phyloP scores from a whole-genome alignment of 2,113 vertebrate species.

The Bujurquina vittata region DNA sequence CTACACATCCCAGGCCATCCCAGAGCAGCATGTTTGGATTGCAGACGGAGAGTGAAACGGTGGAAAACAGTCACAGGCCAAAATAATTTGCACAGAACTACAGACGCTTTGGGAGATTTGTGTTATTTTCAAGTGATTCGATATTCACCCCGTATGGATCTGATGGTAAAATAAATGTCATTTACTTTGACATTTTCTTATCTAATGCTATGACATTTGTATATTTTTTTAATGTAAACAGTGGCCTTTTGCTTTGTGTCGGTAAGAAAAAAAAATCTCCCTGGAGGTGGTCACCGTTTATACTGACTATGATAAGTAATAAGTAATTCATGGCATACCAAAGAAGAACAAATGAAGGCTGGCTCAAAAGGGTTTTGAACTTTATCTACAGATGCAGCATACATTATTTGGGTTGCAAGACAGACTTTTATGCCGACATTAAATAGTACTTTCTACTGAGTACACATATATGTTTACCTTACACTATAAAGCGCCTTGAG shows the following conservation, averaged over 20 bases:
- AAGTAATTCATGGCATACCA: not conserved
- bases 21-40: not conserved
- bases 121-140: fast-evolving
- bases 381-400: no score
- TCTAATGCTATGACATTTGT: not conserved
- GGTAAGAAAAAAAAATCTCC: not conserved
- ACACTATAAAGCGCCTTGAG: no score
- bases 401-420: no score
- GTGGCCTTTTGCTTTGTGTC: not conserved
- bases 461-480: no score
- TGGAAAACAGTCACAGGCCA: not conserved
- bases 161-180: not conserved
- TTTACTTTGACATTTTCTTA: not conserved
- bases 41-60: not conserved
- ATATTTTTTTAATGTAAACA: not conserved
- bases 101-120: not conserved
- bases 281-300: no score
- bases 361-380: no score
- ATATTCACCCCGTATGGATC: not conserved
- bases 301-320: no score
- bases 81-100: not conserved
- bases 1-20: not conserved
- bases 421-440: no score
- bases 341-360: not conserved
- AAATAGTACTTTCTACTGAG: no score